Base-by-base conservation (phyloP, 1,140 invertebrate genomes). In the Listronotus bonariensis region DNA sequence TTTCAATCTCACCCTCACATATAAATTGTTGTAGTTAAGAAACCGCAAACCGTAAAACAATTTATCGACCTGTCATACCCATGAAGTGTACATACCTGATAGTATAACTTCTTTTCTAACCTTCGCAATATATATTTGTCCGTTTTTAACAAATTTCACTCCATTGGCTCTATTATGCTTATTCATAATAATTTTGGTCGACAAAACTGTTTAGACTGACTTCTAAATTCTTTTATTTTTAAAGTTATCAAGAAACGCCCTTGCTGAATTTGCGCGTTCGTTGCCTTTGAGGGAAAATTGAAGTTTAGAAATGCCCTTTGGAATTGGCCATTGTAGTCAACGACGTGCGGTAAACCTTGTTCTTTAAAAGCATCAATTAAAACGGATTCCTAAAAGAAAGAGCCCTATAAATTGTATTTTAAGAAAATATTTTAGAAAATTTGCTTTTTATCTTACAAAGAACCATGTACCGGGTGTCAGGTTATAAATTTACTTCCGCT, bases 101-200 rank as follows among this genome's bases (percentile, higher is more conserved):
- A 94, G 68, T 32, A 92, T 89, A 0, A 92, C 89, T 79, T 92
- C 91, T 73, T 85, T 88, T 38, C 67, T 79, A 0, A 83, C 83
- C 12, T 68, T 56, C 26, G 76, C 82, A 1, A 68, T 67, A 42
- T 82, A 84, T 6, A 76, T 80, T 14, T 77, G 77, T 46, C 72
- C 78, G 31, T 74, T 80, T 55, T 79, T 83, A 2, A 88, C 78
- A 70, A 89, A 92, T 76, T 90, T 87, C 0, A 92, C 89, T 0
- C 85, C 89, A 20, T 83, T 83, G 0, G 88, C 88, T 71, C 81
- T 84, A 81, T 85, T 88, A 0, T 84, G 88, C 4, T 72, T 74
- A 75, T 83, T 91, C 79, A 94, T 88, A 11, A 81, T 65, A 58
- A 86, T 86, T 67, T 84, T 83, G 1, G 92, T 84, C n/a, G 38